Evolutionary conservation across 2,113 vertebrate genomes (phyloP), one percentile per base, ranked within the genome.

Genomic region (Cryptomyrus ogoouensis): DNA sequence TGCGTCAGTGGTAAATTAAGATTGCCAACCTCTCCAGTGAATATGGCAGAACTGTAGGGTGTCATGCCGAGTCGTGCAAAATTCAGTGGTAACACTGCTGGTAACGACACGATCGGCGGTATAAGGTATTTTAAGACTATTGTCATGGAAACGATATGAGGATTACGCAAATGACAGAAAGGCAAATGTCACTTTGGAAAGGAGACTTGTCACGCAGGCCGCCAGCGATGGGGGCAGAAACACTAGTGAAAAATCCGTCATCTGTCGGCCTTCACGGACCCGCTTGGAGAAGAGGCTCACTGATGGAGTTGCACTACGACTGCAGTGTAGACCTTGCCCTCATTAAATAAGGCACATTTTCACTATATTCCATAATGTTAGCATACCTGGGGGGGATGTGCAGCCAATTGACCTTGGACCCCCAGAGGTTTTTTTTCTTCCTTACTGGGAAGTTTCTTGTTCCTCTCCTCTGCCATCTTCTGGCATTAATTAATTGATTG

Each of bases 61-160:
- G 35, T 80, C 0, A 6, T 7, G 21, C n/a, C 2, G n/a, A 31
- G 62, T 31, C 74, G 74, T 80, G 74, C 17, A 42, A 80, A 42
- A 80, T 19, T 19, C 74, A 15, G 3, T 10, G 1, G 4, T 77
- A 77, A 93, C 93, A 92, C 94, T 88, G 91, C 91, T 93, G 92
- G 84, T 91, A 91, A 86, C 77, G 91, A 90, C 9, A 0, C 87
- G 70, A 88, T 50, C 52, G 74, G 86, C 70, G 12, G 89, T 89
- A 84, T 42, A 42, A 90, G 77, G 91, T 93, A 93, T 92, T 93
- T 94, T 91, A 90, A 92, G 90, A 85, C 70, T 70, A 94, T 95
- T 94, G 91, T 94, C 90, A 93, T 94, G 89, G 94, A 93, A 94
- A 94, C 93, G 62, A 87, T 88, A 90, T 88, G 93, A 93, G 89